phyloP scores from a whole-genome alignment of 2,113 vertebrate species.

The Cyprinodon tularosa region DNA sequence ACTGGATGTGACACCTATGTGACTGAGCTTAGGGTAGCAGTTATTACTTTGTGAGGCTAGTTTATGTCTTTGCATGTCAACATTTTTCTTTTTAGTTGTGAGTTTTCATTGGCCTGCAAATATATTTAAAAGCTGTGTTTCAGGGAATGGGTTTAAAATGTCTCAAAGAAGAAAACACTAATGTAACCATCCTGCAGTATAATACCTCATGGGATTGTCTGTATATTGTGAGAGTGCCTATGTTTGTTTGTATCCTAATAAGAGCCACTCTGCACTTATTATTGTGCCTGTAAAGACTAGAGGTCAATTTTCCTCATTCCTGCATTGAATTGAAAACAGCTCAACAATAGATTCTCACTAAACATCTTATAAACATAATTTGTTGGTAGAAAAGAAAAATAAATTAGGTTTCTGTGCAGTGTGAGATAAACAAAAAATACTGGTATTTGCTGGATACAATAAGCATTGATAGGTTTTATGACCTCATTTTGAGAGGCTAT shows the following conservation, averaged over 20 bases:
- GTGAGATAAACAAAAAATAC: conserved; percentile 53
- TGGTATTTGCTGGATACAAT: conserved; percentile 38
- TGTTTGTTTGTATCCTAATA: conserved; percentile 51
- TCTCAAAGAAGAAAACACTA: conserved; percentile 1
- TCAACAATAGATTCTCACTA: conserved; percentile 51
- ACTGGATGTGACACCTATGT: neutral
- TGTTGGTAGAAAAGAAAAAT: conserved; percentile 55
- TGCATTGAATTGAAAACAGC: conserved; percentile 55
- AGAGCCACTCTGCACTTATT: conserved; percentile 54
- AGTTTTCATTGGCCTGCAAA: neutral
- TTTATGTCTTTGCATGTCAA: neutral
- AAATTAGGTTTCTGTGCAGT: conserved; percentile 41
- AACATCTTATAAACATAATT: conserved; percentile 60
- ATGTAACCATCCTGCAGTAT: neutral
- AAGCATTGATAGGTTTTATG: conserved; percentile 35
- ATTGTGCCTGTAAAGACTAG: conserved; percentile 38
- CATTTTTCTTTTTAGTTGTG: conserved; percentile 4
- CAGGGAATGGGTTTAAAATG: neutral
- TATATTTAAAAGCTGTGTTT: neutral
- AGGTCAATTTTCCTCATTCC: conserved; percentile 46
- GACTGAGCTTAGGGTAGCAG: neutral
- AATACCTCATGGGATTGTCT: conserved; percentile 31
- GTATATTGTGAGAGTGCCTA: conserved; percentile 4
- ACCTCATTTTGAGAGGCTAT: conserved; percentile 43
- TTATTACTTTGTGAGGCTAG: neutral